A percentile compares a stretch with the other conserved stretches of the same genome.
These are phyloP conservation scores for Apodemus agrarius DNA, from an alignment of 2,797 vertebrate species.

Conservation along the genomic window DNA sequence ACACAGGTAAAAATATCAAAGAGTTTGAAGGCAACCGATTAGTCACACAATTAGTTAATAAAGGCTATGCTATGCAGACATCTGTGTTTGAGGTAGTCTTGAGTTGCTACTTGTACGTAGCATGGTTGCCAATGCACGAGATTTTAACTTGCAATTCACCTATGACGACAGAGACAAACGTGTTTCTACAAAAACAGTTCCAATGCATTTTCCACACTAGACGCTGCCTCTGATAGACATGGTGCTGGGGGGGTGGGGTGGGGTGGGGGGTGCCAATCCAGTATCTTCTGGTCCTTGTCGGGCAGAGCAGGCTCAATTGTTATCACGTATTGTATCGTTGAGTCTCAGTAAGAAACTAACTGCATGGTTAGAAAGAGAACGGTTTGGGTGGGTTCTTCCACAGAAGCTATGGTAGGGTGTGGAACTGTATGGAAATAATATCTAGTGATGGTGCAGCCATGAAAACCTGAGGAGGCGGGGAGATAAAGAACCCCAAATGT, in stretches of 20 bases:
- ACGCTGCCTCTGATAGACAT: background rate
- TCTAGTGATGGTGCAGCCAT: background rate
- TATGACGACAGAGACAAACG: background rate
- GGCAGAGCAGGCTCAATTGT: background rate
- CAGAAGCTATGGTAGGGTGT: background rate
- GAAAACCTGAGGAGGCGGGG: background rate
- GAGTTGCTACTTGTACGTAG: background rate
- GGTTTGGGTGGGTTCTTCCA: background rate
- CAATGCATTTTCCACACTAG: background rate
- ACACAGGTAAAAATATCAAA: background rate
- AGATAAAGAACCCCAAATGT: background rate
- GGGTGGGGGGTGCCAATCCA: background rate
- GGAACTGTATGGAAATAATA: fast-evolving
- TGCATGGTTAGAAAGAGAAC: no score
- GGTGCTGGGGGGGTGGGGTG: fast-evolving
- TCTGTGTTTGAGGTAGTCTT: background rate
- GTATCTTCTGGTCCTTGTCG: background rate
- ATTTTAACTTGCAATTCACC: background rate
- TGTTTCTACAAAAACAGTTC: background rate
- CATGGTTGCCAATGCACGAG: background rate
- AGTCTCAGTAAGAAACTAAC: background rate
- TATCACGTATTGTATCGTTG: background rate
- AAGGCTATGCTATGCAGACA: background rate
- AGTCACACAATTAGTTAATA: background rate
- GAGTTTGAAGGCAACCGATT: background rate